These are phyloP conservation scores for Ploceus nigricollis DNA, from an alignment of 2,113 vertebrate genomes.

Conservation along the genomic window DNA sequence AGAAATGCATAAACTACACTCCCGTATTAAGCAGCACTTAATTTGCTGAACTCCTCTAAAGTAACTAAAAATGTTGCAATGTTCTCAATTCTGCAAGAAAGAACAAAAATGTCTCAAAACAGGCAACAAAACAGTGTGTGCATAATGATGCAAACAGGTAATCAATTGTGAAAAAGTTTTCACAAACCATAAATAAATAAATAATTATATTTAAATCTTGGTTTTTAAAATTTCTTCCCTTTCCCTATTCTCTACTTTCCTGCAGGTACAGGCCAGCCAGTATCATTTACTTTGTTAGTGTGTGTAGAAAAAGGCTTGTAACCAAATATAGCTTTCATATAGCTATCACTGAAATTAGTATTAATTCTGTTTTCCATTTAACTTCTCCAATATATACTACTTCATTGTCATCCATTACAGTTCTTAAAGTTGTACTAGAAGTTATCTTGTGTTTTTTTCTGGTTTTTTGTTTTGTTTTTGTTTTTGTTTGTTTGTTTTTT, in stretches of 20 bases:
- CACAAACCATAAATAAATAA: neutral
- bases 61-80: neutral
- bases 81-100: neutral
- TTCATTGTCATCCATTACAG: neutral
- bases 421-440: neutral
- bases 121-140: neutral
- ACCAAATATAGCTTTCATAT: neutral
- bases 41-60: neutral
- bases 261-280: neutral
- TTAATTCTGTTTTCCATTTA: neutral
- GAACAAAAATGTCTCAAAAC: neutral
- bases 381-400: neutral
- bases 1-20: neutral
- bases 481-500: neutral
- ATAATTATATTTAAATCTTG: neutral
- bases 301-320: neutral
- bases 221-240: neutral
- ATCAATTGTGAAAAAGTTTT: neutral
- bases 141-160: neutral
- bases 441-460: too few relatives aligned
- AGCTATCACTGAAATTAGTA: neutral
- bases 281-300: neutral
- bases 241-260: neutral
- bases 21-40: neutral
- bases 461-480: neutral